phyloP scores from a whole-genome alignment of 2,113 vertebrate genomes.

The Penelope pileata region DNA sequence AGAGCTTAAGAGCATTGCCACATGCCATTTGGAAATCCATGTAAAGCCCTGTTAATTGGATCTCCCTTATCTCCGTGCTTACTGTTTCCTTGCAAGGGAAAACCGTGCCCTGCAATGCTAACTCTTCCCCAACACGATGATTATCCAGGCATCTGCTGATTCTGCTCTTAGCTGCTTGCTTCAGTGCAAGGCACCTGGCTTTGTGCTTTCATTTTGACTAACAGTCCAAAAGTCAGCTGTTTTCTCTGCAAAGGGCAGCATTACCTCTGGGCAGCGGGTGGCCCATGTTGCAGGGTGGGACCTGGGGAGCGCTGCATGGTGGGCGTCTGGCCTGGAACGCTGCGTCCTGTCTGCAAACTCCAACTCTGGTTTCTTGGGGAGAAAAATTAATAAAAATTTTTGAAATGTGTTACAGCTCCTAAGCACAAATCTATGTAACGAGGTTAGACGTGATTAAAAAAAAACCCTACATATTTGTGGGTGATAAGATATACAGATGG shows the following conservation, averaged over 20 bases:
- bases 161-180: neutral
- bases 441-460: neutral
- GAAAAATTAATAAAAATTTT: too few relatives aligned
- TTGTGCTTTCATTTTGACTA: neutral
- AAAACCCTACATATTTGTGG: neutral
- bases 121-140: neutral
- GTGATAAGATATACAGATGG: neutral
- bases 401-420: neutral
- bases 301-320: neutral
- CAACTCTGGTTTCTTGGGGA: neutral
- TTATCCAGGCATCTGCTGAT: neutral
- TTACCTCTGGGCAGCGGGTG: neutral
- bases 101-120: neutral
- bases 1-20: conserved; percentile 44
- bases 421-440: neutral
- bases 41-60: conserved; percentile 35
- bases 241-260: neutral
- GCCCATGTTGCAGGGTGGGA: neutral
- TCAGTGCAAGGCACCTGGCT: neutral
- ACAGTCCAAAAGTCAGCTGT: neutral
- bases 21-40: conserved; percentile 19
- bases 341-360: neutral
- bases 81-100: neutral
- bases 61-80: neutral
- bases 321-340: neutral